Evolutionary conservation across 1,140 invertebrate species (phyloP).

Genomic region (Theocolax elegans): DNA sequence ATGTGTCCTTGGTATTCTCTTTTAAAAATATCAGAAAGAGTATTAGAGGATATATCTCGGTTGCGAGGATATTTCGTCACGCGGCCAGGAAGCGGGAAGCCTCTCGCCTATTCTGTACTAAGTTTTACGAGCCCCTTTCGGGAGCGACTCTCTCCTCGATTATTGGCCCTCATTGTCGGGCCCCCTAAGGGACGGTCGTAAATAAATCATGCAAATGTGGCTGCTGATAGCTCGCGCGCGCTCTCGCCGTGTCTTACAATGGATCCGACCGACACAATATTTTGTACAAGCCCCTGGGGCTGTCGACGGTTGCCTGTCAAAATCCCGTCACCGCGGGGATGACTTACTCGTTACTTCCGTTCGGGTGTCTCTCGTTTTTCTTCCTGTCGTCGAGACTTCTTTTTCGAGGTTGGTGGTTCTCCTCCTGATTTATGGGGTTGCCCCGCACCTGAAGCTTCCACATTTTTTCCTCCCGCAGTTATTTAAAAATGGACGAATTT

Average conservation of each 20-base stretch:
- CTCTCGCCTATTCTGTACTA: no score
- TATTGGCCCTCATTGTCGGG: slow-evolving; percentile 36
- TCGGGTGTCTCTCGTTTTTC: not conserved
- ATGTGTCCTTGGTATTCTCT: slow-evolving; percentile 16
- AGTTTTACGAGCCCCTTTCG: no score
- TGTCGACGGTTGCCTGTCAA: slow-evolving; percentile 15
- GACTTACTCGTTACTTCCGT: not conserved
- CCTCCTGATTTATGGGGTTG: no score
- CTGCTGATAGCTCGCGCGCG: slow-evolving; percentile 19
- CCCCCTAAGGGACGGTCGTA: slow-evolving; percentile 8
- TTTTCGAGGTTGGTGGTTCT: not conserved
- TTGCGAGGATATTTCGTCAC: no score
- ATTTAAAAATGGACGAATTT: no score
- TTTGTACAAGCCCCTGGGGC: slow-evolving; percentile 41
- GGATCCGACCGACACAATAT: slow-evolving; percentile 44
- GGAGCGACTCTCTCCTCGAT: slow-evolving; percentile 21
- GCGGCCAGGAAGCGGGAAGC: no score
- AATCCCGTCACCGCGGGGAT: not conserved
- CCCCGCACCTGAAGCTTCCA: no score
- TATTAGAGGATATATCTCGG: no score
- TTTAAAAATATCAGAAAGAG: no score
- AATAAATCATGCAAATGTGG: slow-evolving; percentile 46
- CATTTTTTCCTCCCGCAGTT: no score
- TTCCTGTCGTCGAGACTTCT: no score
- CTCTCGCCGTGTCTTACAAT: not conserved